Conservation (phyloP, 2,113 vertebrate species). For the Marmota monax region DNA sequence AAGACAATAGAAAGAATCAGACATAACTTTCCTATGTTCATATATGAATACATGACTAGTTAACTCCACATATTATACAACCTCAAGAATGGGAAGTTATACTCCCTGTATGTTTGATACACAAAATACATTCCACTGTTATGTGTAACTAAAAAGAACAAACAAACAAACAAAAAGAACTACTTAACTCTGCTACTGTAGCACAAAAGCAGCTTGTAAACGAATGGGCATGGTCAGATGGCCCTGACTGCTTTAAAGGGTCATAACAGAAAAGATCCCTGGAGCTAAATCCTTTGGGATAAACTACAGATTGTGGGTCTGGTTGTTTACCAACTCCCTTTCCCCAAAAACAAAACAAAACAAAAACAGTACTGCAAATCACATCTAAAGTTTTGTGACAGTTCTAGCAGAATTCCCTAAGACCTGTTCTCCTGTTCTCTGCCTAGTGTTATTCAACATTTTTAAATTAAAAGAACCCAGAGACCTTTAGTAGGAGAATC, state of each 20-base stretch:
- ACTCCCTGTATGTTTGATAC: too few species aligned
- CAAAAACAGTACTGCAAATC: neutral
- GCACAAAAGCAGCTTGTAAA: neutral
- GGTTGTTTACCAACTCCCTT: too few species aligned
- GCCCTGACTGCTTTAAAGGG: neutral
- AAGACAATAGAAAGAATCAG: too few species aligned
- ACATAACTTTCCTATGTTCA: too few species aligned
- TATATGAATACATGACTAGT: too few species aligned
- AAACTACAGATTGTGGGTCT: too few species aligned
- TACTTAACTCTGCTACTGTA: neutral
- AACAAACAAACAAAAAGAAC: too few species aligned
- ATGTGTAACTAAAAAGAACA: too few species aligned
- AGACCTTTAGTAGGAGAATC: neutral
- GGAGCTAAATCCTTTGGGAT: neutral
- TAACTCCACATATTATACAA: too few species aligned
- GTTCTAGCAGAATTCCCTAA: neutral
- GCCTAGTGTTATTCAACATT: neutral
- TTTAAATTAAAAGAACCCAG: neutral
- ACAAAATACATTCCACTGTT: too few species aligned
- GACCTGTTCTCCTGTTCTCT: neutral
- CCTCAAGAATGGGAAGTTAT: too few species aligned
- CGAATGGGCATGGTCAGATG: neutral
- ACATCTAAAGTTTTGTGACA: neutral
- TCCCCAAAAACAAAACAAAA: too few species aligned
- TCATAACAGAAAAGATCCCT: neutral